These are phyloP conservation scores for Holothuria scabra DNA, from an alignment of 53 echinoderm and acorn worm genomes.

Conservation along the genomic window DNA sequence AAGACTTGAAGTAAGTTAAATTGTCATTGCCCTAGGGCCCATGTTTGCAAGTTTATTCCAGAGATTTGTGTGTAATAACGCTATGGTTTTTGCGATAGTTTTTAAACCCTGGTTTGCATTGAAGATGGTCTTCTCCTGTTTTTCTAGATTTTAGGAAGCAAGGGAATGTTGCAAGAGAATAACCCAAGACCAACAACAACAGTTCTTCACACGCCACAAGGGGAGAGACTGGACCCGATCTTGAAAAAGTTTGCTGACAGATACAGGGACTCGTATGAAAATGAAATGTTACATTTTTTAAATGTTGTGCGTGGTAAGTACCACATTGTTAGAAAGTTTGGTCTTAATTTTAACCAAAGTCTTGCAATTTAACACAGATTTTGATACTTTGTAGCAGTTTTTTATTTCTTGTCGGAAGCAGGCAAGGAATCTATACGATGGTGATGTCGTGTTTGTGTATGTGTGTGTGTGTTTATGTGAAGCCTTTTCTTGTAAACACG, in stretches of 20 bases:
- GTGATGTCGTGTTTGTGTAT: no score
- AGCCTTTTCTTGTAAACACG: no score
- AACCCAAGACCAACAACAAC: slow-evolving; percentile 10
- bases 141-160: slow-evolving; percentile 10
- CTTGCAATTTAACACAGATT: no score
- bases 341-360: background rate
- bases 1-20: slow-evolving; percentile 31
- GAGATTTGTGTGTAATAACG: background rate
- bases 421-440: no score
- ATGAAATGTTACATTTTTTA: slow-evolving; percentile 4
- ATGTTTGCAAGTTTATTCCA: no score
- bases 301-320: slow-evolving; percentile 8
- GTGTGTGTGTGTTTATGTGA: no score
- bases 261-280: slow-evolving; percentile 4
- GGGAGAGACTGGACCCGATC: background rate
- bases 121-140: no score
- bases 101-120: no score
- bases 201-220: background rate
- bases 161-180: slow-evolving; percentile 25
- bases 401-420: no score
- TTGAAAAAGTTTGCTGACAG: slow-evolving; percentile 7
- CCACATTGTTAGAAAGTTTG: background rate
- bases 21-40: background rate
- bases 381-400: no score
- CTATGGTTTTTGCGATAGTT: background rate